Percentiles rank a stretch among this genome's conserved stretches.
Evolutionary conservation across 2,797 vertebrate genomes (phyloP).

Genomic region (Lutjanus campechanus): DNA sequence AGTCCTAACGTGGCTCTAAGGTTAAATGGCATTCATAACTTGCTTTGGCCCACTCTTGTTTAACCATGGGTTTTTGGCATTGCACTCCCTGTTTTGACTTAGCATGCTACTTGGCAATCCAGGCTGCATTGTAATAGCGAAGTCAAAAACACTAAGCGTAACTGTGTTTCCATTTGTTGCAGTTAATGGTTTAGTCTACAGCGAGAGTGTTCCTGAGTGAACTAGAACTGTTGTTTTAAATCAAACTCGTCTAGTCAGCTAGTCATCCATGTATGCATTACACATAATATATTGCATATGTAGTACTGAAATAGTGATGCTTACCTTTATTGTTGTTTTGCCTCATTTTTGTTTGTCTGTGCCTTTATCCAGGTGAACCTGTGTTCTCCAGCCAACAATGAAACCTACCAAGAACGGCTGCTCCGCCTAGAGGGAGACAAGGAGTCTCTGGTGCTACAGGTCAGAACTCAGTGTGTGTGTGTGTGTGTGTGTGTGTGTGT

Average conservation of each 20-base stretch:
- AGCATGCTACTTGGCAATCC: no score
- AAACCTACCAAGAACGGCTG: conserved; percentile 94
- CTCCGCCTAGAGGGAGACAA: conserved; percentile 96
- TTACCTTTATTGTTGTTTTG: background rate
- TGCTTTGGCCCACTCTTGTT: no score
- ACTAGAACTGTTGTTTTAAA: background rate
- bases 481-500: background rate
- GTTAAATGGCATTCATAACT: no score
- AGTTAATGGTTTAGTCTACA: no score
- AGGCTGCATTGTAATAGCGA: no score
- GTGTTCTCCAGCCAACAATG: conserved; percentile 90
- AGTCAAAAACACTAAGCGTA: no score
- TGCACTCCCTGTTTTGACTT: no score
- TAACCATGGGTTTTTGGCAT: background rate
- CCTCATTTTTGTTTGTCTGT: conserved; percentile 8
- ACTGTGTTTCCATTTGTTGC: no score
- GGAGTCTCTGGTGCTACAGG: conserved; percentile 97
- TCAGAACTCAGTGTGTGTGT: conserved; percentile 69
- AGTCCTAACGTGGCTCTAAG: no score
- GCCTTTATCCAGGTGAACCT: conserved; percentile 88
- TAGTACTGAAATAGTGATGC: no score
- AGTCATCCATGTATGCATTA: no score
- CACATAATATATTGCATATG: no score
- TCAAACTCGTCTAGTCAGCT: background rate
- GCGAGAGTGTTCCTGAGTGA: background rate